A percentile compares a stretch with the other conserved stretches of the same genome.
These are phyloP conservation scores for Indicator indicator DNA, from an alignment of 2,113 vertebrate genomes.

Conservation along the genomic window DNA sequence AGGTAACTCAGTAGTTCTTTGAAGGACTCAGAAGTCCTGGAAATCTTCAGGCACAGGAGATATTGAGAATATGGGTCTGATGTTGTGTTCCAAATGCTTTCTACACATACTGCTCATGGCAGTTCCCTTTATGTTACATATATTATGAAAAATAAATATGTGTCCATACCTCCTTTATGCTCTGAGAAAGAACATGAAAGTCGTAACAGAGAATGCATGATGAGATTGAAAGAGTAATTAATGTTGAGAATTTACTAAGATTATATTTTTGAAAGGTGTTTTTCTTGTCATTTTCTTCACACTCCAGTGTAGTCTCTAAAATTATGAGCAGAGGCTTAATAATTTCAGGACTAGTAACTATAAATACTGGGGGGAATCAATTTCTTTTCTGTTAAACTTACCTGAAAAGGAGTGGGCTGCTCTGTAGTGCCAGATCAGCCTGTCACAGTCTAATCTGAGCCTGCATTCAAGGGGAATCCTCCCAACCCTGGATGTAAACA, in stretches of 20 bases:
- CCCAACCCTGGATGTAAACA: not conserved
- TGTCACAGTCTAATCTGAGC: not conserved
- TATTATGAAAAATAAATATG: not conserved
- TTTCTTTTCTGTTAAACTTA: not conserved
- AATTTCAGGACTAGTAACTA: not conserved
- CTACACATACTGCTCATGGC: not conserved
- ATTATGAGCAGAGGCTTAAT: not conserved
- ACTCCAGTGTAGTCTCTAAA: not conserved
- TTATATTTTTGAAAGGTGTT: not conserved
- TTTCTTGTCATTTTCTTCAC: not conserved
- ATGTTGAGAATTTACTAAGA: not conserved
- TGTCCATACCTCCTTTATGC: not conserved
- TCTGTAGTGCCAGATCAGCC: not conserved
- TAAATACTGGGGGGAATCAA: not conserved
- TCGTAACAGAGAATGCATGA: not conserved
- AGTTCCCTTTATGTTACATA: not conserved
- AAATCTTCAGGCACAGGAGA: not conserved
- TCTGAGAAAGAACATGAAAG: not conserved
- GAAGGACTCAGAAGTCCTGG: not conserved
- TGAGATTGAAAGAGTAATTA: not conserved
- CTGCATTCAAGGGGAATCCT: not conserved
- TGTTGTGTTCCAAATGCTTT: not conserved
- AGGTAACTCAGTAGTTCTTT: not conserved
- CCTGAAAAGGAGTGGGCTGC: not conserved
- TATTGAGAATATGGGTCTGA: not conserved